Base-by-base conservation (phyloP, 2,888 invertebrate genomes). In the Cataglyphis altisquamis region DNA sequence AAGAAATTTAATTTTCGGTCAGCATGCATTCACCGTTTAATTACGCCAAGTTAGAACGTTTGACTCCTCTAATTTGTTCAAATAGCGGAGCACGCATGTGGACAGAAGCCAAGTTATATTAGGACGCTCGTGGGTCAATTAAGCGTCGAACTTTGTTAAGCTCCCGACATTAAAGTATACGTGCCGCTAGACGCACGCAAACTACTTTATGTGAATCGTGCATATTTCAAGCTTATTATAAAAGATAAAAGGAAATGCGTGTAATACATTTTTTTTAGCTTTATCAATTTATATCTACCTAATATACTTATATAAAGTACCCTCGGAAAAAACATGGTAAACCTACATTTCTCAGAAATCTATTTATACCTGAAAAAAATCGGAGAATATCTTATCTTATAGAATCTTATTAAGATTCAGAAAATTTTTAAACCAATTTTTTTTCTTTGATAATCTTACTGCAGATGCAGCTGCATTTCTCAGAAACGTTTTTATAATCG, bases 1-100 rank as follows among this genome's bases (percentile, higher is more conserved):
- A 83, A 81, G 84, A 89, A 89, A 86, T 89, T 89, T 86, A 82
- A 87, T 89, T 87, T 87, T 62, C 74, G 84, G 66, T 78, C 25
- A 70, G 64, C 86, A 73, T 78, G 77, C 75, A 84, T 86, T 82
- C 84, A 68, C 83, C 84, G 80, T 84, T 87, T 84, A 86, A 89
- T 89, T 83, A 84, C 81, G 67, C 57, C 78, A 85, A 84, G 83
- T 87, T 86, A 70, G 78, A 82, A 84, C 83, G 75, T 63, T 75
- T 62, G 52, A 78, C 66, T 84, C 68, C 73, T 77, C 86, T 85
- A 89, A 87, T 89, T 89, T 84, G 82, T 83, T 62, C 78, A 78
- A 89, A 87, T 85, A 84, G 84, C 70, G 74, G 63, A 66, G 80
- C 81, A 68, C 55, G 64, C 82, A 68, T 81, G 82, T 73, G 66